These are phyloP conservation scores for Callimorpha dominula DNA, from an alignment of 2,888 invertebrate genomes.

Conservation along the genomic window DNA sequence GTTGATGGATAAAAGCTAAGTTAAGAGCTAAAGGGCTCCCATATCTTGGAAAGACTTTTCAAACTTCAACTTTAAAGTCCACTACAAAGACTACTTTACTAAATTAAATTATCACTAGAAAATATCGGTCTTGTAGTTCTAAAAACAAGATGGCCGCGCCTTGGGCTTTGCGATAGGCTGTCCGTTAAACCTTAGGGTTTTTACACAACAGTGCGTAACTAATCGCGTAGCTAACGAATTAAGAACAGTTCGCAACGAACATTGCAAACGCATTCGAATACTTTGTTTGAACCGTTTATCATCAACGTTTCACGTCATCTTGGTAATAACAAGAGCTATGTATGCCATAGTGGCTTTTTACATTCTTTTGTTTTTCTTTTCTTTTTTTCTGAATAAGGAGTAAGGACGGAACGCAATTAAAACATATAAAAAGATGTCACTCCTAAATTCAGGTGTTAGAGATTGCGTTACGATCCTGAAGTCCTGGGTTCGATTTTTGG, in stretches of 20 bases:
- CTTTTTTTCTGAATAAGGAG: not conserved
- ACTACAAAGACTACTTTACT: not conserved
- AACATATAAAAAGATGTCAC: no score
- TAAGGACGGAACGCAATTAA: no score
- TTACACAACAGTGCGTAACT: not conserved
- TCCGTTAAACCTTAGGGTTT: not conserved
- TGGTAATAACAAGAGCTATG: not conserved
- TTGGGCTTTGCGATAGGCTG: not conserved
- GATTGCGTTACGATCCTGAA: not conserved
- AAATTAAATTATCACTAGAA: not conserved
- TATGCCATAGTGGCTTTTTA: not conserved
- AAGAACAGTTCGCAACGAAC: not conserved
- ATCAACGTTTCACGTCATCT: not conserved
- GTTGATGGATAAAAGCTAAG: not conserved
- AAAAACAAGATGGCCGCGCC: not conserved
- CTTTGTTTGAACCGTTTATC: not conserved
- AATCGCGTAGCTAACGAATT: not conserved
- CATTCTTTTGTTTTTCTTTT: no score
- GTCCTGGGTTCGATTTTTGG: not conserved
- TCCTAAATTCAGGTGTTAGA: not conserved
- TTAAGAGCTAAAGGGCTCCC: not conserved
- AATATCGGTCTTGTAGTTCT: not conserved
- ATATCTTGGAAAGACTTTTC: not conserved
- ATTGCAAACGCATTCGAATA: not conserved
- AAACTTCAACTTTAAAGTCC: not conserved